Conservation (phyloP, 2,113 vertebrate genomes). For the Gobius niger region DNA sequence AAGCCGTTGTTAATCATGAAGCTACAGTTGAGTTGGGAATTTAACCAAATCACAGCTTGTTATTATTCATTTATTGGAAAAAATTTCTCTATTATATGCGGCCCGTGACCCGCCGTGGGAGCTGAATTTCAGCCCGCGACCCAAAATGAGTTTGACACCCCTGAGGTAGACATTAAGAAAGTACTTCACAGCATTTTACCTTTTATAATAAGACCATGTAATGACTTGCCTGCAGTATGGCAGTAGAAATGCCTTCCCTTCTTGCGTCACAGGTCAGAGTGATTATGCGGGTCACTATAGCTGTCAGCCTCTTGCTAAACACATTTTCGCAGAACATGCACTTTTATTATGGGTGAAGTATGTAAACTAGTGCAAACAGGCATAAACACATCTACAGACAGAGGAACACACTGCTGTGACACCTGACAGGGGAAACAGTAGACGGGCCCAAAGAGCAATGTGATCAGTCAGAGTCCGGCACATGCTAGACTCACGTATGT, state of each 20-base stretch:
- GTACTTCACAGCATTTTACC: too few relatives aligned
- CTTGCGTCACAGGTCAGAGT: constrained; percentile 21
- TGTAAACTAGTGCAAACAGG: constrained; percentile 22
- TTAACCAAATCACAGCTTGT: too few relatives aligned
- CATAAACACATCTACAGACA: constrained; percentile 12
- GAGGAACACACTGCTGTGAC: constrained; percentile 27
- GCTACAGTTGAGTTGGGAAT: too few relatives aligned
- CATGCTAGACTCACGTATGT: constrained; percentile 30
- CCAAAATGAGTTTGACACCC: too few relatives aligned
- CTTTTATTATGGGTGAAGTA: constrained; percentile 25
- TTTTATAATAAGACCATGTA: neutral
- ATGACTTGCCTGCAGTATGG: too few relatives aligned
- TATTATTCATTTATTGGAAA: too few relatives aligned
- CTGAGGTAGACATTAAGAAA: too few relatives aligned
- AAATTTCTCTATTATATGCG: too few relatives aligned
- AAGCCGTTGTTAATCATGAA: too few relatives aligned
- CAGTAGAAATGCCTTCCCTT: neutral
- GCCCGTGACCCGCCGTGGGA: too few relatives aligned
- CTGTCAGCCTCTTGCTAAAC: constrained; percentile 1
- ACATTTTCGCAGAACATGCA: constrained; percentile 21
- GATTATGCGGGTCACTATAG: constrained; percentile 3
- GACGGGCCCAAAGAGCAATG: constrained; percentile 47
- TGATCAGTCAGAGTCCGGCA: constrained; percentile 35
- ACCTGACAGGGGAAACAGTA: constrained; percentile 52
- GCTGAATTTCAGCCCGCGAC: too few relatives aligned